These are phyloP conservation scores for Jacana jacana DNA, from an alignment of 2,113 vertebrate genomes.

Conservation along the genomic window DNA sequence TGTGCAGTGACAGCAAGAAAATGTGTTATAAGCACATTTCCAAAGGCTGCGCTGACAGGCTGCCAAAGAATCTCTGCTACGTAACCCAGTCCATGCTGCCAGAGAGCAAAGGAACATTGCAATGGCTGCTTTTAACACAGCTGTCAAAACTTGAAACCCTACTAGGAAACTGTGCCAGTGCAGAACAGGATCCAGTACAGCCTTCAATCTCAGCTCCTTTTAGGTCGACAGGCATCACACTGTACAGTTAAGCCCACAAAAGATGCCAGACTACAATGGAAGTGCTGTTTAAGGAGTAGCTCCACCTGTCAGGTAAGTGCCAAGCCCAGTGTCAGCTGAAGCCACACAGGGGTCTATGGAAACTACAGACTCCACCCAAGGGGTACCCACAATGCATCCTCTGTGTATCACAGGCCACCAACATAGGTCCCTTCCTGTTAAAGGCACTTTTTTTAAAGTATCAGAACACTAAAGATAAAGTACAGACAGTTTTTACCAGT, in stretches of 20 bases:
- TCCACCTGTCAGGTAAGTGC: background rate
- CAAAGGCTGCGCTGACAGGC: background rate
- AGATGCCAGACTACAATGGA: background rate
- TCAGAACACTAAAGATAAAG: background rate
- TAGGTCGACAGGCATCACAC: background rate
- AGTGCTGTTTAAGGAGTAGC: background rate
- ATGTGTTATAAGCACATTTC: background rate
- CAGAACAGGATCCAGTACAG: background rate
- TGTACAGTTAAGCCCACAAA: background rate
- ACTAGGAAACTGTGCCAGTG: too few species aligned
- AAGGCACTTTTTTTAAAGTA: background rate
- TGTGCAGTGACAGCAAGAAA: background rate
- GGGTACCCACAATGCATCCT: background rate
- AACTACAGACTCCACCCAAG: background rate
- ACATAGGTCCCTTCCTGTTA: background rate
- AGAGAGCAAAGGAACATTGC: background rate
- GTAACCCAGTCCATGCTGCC: background rate
- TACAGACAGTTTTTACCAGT: background rate
- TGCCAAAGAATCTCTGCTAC: background rate
- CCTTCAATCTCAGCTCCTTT: background rate
- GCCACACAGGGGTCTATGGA: background rate
- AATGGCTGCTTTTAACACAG: background rate
- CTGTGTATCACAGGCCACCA: background rate
- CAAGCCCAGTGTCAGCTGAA: background rate
- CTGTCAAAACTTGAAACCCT: background rate